Base-by-base conservation (phyloP, 2,797 vertebrate species). In the Parotocinclus haroldoi region DNA sequence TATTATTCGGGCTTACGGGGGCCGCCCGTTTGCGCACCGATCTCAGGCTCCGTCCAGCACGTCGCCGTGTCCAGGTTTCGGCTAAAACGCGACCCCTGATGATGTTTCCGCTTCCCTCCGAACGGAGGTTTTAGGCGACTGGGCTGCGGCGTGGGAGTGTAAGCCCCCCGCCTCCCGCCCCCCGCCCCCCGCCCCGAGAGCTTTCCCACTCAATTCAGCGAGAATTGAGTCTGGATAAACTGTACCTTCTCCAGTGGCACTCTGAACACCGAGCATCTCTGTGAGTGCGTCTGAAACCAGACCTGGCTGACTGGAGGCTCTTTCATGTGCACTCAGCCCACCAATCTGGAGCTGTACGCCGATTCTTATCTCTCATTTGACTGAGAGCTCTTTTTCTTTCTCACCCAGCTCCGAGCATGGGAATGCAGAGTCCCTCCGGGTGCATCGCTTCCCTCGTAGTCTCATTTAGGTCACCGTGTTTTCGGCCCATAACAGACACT, bases 41-140 rank as follows among this genome's bases (percentile, higher is more conserved):
- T 4, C 40, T 8, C 1, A 42, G 48, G 19, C 54, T 58, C 18
- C 1, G 44, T 70, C 54, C 36, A 61, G 40, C 40, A 70, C 63
- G 10, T 38, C 39, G 6, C 19, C n/a, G n/a, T n/a, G n/a, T n/a
- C n/a, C 13, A 17, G 55, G 69, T 49, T 65, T 71, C 59, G 56
- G 59, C 49, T 65, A 52, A 59, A 71, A 71, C 54, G 58, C 64
- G 68, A 48, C 64, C 48, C 54, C 55, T 56, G 27, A 48, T 16
- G 42, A 19, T 66, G n/a, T 48, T 9, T 14, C 39, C 39, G 3
- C 44, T 64, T 56, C 53, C 40, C 10, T 18, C 40, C 27, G 45
- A 64, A 54, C 62, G 18, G 40, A 8, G 40, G 13, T 64, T 37
- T 51, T 55, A 16, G n/a, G 40, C 10, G 19, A 27, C 45, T 14